Base-by-base conservation (phyloP, 2,113 vertebrate species). In the Mustelus asterias region DNA sequence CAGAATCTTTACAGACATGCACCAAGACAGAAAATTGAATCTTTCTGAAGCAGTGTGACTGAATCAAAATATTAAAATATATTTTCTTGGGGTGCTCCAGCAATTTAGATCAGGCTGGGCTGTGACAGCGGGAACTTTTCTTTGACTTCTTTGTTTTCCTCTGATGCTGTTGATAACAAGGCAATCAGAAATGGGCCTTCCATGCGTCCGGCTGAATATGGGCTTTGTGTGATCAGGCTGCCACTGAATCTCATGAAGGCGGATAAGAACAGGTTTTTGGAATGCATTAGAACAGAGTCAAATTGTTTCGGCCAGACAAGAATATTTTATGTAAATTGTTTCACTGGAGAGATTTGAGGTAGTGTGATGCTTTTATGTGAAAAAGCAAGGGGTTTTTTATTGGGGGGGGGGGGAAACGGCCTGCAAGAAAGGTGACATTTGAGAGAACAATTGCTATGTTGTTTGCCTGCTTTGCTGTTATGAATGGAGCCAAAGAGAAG, bases 401-500 rank as follows among this genome's bases (percentile, higher is more conserved):
- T 54, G 48, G 48, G 48, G 8, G 60, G 97, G 96, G 96, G 65
- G 96, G 96, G 96, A 96, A 96, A 97, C 95, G 97, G 96, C 96
- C 97, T 96, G 95, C 96, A 96, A 96, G 97, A 97, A 97, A 97
- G 97, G 97, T 97, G 98, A 97, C 96, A 96, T 96, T 97, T 96
- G 96, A 97, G 97, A 98, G 97, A 97, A 98, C 98, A 98, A 97
- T 97, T 96, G 97, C 96, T 20, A 96, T 96, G 97, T 97, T 98
- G 97, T 98, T 97, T 96, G 95, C 70, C 96, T 88, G 63, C 96
- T 97, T 97, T 65, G 96, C 96, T 0, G 89, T 96, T 97, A 97
- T 98, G 97, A 98, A 97, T 97, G 97, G 97, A 96, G 97, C 97
- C 97, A 97, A 97, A 98, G 97, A 97, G 97, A 97, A 97, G 97